phyloP scores from a whole-genome alignment of 1,140 invertebrate species.

The Drosophila paulistorum region DNA sequence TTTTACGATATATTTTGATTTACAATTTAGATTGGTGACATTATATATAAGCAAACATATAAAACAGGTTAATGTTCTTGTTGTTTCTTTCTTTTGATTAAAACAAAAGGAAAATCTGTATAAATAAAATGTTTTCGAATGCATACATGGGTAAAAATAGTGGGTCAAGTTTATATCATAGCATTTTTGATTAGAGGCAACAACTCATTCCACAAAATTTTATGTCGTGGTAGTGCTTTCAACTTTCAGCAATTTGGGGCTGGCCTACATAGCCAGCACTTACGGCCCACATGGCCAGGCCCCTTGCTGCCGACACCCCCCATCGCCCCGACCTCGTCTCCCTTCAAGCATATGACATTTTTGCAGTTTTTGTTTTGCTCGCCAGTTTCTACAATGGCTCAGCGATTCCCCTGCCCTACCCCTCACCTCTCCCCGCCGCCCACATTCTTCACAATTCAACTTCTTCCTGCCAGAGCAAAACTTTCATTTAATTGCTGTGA shows the following conservation, averaged over 20 bases:
- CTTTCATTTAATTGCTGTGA: conserved; percentile 77
- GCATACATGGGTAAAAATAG: conserved; percentile 26
- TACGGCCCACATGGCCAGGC: conserved; percentile 23
- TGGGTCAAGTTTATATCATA: conserved; percentile 61
- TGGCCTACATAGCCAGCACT: conserved; percentile 9
- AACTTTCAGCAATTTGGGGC: conserved; percentile 9
- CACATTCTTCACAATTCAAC: conserved; percentile 2
- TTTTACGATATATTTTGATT: too few species aligned
- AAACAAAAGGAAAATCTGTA: background rate
- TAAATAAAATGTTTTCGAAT: background rate
- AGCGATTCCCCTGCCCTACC: conserved; percentile 1
- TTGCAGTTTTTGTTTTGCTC: conserved; percentile 80
- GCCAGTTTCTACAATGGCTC: conserved; percentile 65
- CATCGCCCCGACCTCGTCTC: background rate
- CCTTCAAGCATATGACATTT: conserved; percentile 67
- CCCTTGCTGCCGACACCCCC: background rate
- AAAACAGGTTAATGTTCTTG: too few species aligned
- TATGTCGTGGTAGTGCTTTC: background rate
- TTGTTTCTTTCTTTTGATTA: too few species aligned
- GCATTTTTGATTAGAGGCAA: conserved; percentile 30
- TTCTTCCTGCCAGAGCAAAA: conserved; percentile 69
- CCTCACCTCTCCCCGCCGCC: background rate
- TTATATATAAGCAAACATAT: too few species aligned
- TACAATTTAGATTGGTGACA: too few species aligned
- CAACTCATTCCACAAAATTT: conserved; percentile 1